Evolutionary conservation across 92 coral and sea anemone species (phyloP), one percentile per base, ranked within the genome.

Genomic region (Porites rus): DNA sequence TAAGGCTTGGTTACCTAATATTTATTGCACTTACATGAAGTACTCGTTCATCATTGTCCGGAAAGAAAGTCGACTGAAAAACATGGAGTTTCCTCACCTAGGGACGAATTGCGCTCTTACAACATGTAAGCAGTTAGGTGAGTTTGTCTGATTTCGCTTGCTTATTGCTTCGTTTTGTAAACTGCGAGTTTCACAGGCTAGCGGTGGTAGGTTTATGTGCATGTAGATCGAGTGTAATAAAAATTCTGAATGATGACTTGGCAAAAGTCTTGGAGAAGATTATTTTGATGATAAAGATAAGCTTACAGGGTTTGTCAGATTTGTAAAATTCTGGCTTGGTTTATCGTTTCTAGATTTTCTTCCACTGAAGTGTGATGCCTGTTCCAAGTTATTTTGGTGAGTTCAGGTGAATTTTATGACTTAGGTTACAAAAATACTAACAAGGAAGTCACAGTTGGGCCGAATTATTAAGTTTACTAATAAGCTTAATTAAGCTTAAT

Each of bases 341-440:
- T 56, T 71, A 66, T 86, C 13, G 46, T 68, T 82, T 79, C 13
- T 75, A 96, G 99, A 96, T 82, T 96, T 96, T 81, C 94, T 96
- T 72, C 99, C 99, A 66, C 84, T 96, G 95, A 95, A 89, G 71
- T 96, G 99, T 71, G 99, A 94, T 89, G 98, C 98, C 65, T 96
- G 99, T 70, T 75, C 88, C 56, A 93, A 94, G 84, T 86, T 93
- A 20, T 96, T 38, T 52, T 20, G 8, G 54, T 69, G 11, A 8
- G 61, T 56, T 10, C 46, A 4, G 4, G 46, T 38, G 46, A 4
- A 38, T 38, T 38, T 38, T 38, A 38, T 5, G 46, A 4, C 46
- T 38, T 3, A 38, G 46, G 6, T 28, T 28, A 28, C 6, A 38
- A 38, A 38, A 38, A 38, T 38, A 38, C 5, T 38, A 38, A 4